Evolutionary conservation across 2,888 invertebrate species (phyloP).

Genomic region (Tipula unca): DNA sequence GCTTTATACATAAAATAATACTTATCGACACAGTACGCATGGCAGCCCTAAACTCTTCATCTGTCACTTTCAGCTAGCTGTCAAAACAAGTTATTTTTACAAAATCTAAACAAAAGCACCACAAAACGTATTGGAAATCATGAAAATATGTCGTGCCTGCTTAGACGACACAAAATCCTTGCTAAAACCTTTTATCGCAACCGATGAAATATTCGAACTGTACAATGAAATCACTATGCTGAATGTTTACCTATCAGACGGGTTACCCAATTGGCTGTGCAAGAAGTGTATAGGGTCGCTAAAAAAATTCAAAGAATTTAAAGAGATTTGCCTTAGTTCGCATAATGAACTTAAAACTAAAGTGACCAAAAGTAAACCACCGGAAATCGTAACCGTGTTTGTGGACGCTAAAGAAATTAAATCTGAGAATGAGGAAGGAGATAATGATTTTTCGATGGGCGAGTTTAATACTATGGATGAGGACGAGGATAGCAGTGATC

Average conservation of each 20-base stretch:
- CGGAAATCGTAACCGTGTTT: background rate
- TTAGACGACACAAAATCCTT: background rate
- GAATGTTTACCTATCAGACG: background rate
- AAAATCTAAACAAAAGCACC: background rate
- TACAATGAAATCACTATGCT: background rate
- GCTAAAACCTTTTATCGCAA: background rate
- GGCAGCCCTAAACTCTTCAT: background rate
- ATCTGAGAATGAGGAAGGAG: background rate
- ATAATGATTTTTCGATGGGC: background rate
- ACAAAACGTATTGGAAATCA: background rate
- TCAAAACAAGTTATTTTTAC: background rate
- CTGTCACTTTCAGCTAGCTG: background rate
- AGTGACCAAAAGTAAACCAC: background rate
- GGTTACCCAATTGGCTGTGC: background rate
- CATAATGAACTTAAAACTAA: background rate
- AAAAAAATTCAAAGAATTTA: background rate
- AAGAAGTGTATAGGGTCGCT: background rate
- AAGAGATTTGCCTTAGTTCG: background rate
- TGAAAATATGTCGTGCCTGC: background rate
- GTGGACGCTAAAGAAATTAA: background rate
- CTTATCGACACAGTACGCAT: background rate
- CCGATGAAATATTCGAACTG: background rate
- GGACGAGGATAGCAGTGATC: background rate
- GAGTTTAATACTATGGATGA: background rate
- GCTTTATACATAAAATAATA: too few species aligned